A percentile compares a stretch with the other conserved stretches of the same genome.
Evolutionary conservation across 2,797 vertebrate species (phyloP).

Genomic region (Tauraco hartlaubi): DNA sequence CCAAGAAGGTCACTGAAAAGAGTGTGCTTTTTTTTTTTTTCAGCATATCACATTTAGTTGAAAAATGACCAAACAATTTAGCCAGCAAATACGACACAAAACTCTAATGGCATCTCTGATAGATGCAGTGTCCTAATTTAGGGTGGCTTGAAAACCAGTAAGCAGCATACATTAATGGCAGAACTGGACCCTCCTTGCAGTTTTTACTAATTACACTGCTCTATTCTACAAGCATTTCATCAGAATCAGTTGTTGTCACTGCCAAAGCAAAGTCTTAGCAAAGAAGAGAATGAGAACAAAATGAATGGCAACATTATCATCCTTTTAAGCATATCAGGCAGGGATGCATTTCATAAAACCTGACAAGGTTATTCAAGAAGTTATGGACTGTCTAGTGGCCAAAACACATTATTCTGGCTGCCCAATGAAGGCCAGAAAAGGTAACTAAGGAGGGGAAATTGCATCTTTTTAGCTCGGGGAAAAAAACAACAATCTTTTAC

Average conservation of each 20-base stretch:
- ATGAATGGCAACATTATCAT: background rate
- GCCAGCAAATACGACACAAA: background rate
- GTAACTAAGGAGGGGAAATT: background rate
- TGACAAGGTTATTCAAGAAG: background rate
- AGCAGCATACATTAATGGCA: background rate
- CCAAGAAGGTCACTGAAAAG: background rate
- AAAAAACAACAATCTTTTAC: background rate
- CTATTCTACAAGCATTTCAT: background rate
- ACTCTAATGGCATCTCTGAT: background rate
- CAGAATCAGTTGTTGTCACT: background rate
- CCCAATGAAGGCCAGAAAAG: background rate
- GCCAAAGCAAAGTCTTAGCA: background rate
- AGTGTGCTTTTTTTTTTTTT: background rate
- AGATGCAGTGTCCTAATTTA: background rate
- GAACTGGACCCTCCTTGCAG: background rate
- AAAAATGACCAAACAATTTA: background rate
- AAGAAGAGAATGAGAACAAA: background rate
- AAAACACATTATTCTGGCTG: background rate
- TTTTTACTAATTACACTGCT: background rate
- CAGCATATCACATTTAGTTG: background rate
- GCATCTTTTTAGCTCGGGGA: background rate
- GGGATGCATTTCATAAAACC: background rate
- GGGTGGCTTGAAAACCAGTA: background rate
- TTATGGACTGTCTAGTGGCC: background rate
- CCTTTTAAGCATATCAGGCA: background rate